Evolutionary conservation across 2,888 invertebrate species (phyloP), one percentile per base, ranked within the genome.

Genomic region (Idaea aversata): DNA sequence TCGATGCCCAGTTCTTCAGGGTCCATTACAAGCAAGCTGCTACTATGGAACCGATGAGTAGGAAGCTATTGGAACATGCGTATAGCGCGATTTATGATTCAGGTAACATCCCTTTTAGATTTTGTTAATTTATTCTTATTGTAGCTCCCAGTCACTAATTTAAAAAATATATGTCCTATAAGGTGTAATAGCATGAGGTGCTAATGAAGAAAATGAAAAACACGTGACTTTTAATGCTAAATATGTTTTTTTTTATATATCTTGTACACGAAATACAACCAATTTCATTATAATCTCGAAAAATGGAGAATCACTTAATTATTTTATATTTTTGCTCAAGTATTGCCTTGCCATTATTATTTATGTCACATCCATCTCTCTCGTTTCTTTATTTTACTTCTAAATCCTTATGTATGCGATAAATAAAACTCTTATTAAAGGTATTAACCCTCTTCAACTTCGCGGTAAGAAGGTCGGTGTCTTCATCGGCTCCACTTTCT

Each of bases 11-110:
- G 6, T 95, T 95, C 80, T 95, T 95, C 79, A 94, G 95, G 3
- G 93, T 95, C 4, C 94, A 95, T 76, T 94, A 93, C 70, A 94
- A 95, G 72, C 95, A 96, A 77, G 95, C 94, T 0, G 70, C 70
- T 5, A 93, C 93, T 15, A 94, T 96, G 93, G 95, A 96, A 77
- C 95, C 96, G 0, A 95, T 95, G 90, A 94, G 95, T 36, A 90
- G 96, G 62, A 91, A 96, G 67, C 83, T 97, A 16, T 88, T 96
- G 72, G 97, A 96, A 79, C 93, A 94, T 5, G 94, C 95, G 0
- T 95, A 95, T 77, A 95, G 96, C 77, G 95, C 95, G 61, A 93
- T 96, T 59, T 92, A 95, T 66, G 96, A 96, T 90, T 93, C 96
- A 61, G 94, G 94, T 67, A 71, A 69, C 72, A 67, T 2, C 57